These are phyloP conservation scores for Drosophila peninsularis DNA, from an alignment of 2,888 invertebrate species.

Conservation along the genomic window DNA sequence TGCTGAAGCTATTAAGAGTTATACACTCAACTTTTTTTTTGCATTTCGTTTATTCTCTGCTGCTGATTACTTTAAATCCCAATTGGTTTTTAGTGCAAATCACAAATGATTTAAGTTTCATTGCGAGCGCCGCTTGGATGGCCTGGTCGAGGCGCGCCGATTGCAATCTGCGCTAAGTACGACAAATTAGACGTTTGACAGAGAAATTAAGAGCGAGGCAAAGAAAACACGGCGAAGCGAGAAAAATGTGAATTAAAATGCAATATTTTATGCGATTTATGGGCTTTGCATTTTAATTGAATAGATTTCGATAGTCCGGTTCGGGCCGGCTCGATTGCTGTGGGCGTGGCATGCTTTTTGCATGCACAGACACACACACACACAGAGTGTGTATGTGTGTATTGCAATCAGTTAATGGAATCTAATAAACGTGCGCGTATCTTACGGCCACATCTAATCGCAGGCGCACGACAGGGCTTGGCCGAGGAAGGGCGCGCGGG, in stretches of 20 bases:
- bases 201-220: constrained; percentile 3
- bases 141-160: not conserved
- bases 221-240: not conserved
- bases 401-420: constrained; percentile 79
- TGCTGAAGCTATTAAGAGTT: constrained; percentile 67
- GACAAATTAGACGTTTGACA: constrained; percentile 37
- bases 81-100: constrained; percentile 52
- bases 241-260: constrained; percentile 53
- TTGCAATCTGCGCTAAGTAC: constrained; percentile 38
- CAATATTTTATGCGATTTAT: constrained; percentile 69
- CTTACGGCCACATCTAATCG: constrained; percentile 75
- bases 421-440: constrained; percentile 78
- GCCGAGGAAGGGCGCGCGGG: constrained; percentile 17
- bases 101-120: constrained; percentile 23
- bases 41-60: constrained; percentile 16
- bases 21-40: constrained; percentile 23
- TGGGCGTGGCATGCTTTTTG: constrained; percentile 51
- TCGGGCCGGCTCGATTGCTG: constrained; percentile 29
- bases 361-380: constrained; percentile 31
- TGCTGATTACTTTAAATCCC: constrained; percentile 36
- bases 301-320: constrained; percentile 68
- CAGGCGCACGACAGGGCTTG: constrained; percentile 50
- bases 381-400: constrained; percentile 29
- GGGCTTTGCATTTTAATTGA: constrained; percentile 67
- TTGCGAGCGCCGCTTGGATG: not conserved